Percentiles rank a stretch among this genome's conserved stretches.
Evolutionary conservation across 2,113 vertebrate genomes (phyloP).

Genomic region (Peromyscus maniculatus): DNA sequence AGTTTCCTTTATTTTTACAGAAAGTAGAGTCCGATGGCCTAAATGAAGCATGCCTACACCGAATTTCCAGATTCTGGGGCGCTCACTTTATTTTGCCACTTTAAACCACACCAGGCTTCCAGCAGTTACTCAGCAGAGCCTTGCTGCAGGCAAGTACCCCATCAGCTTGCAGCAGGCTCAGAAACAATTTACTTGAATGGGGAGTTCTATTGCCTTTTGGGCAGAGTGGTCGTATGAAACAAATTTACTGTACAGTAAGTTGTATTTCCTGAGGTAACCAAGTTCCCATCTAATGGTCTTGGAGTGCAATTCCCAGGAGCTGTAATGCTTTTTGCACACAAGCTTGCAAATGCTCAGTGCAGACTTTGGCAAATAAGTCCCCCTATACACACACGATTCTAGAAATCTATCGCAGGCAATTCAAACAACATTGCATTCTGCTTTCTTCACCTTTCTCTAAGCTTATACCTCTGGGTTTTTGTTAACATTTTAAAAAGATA

Average conservation of each 20-base stretch:
- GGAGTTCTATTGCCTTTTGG: constrained; percentile 32
- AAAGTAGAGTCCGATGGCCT: constrained; percentile 56
- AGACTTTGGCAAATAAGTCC: constrained; percentile 48
- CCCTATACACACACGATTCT: not conserved
- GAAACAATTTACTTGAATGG: constrained; percentile 50
- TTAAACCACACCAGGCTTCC: constrained; percentile 32
- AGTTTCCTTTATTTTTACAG: constrained; percentile 52
- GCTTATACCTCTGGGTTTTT: constrained; percentile 65
- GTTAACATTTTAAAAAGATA: constrained; percentile 75
- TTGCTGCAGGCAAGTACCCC: constrained; percentile 14
- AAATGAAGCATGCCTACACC: constrained; percentile 51
- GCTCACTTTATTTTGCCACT: constrained; percentile 19
- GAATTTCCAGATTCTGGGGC: constrained; percentile 54
- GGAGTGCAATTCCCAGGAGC: not conserved
- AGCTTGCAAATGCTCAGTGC: constrained; percentile 45
- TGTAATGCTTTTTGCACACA: constrained; percentile 34
- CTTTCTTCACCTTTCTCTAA: constrained; percentile 62
- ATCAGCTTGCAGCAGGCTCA: rapidly evolving
- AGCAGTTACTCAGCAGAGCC: not conserved
- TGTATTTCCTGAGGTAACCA: constrained; percentile 65
- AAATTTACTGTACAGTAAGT: constrained; percentile 48
- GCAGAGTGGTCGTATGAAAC: not conserved
- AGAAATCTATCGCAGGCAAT: constrained; percentile 40
- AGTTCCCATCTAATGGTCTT: not conserved
- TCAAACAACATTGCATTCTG: constrained; percentile 47